Base-by-base conservation (phyloP, 2,797 vertebrate species). In the Anniella stebbinsi region DNA sequence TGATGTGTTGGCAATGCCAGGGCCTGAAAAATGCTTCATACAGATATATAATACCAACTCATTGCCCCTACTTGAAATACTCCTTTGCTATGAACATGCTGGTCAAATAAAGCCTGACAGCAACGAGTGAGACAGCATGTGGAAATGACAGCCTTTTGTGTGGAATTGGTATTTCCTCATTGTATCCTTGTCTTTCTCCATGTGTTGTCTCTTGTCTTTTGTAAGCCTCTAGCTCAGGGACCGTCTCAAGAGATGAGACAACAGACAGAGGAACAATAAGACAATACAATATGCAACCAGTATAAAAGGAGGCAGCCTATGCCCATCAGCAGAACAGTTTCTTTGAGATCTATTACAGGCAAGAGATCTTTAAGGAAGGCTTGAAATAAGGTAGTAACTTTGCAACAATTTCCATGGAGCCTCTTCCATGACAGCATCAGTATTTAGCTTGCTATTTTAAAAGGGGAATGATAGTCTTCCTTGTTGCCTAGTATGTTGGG, bases 241-340 rank as follows among this genome's bases (percentile, higher is more conserved):
- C n/a, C 28, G 13, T 84, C 57, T 89, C 70, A 66, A 77, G 80
- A 89, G 80, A 76, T 48, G 33, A 89, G 72, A 77, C 21, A 66
- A 89, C 88, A 84, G 88, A 81, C 60, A 89, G 72, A 89, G 41
- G 72, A 84, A 89, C 72, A 89, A 89, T 67, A 84, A 84, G 57
- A 36, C 57, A 89, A 66, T 77, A 67, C 81, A 66, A 67, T 84
- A 75, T 33, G 30, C 36, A 83, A 21, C 17, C 80, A 51, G 41
- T 67, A 84, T 75, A 89, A 84, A 88, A 89, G 5, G 4, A 83
- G 25, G 33, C 33, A 89, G 33, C 70, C 80, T 82, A 25, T 75
- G 11, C 80, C 21, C 57, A 76, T 13, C 21, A 88, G 54, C 41
- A 76, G 12, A 33, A 84, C 25, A 38, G 66, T 25, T 17, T 80